Base-by-base conservation (phyloP, 1,140 invertebrate genomes). In the Polypedilum vanderplanki region DNA sequence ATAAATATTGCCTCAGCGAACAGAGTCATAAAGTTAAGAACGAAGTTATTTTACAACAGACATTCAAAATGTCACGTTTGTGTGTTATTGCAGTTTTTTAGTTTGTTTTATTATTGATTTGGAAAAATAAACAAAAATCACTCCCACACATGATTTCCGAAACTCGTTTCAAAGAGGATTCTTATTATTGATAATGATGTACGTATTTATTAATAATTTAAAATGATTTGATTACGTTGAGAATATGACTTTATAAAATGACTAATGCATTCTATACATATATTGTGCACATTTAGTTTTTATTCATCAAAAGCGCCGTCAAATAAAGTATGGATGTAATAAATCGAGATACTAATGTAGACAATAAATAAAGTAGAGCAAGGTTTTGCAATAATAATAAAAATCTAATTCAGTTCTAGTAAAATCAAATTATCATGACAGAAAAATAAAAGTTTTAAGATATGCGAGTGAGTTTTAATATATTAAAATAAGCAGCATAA, bases 1-100 rank as follows among this genome's bases (percentile, higher is more conserved):
- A 33, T 33, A 57, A 57, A 57, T 57, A 57, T 57, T 57, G n/a
- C n/a, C n/a, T 15, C 10, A n/a, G 15, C 46, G n/a, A 57, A 15
- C n/a, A n/a, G 46, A 57, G 12, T 57, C 12, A 57, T 57, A 57
- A 57, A 57, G n/a, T 57, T n/a, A 57, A 57, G 46, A 57, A 15
- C 12, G n/a, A 57, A 57, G n/a, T 1, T 12, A 1, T 46, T 15
- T 57, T 57, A 33, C 24, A 12, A 12, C 46, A 57, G 46, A 57
- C 46, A 57, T 57, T 57, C n/a, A 57, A 15, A 57, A 57, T 57
- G 46, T 57, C 46, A 57, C 46, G 46, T 57, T 4, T 57, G 46
- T 12, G 15, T 57, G 46, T 57, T 57, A 15, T 57, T 57, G 46
- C 46, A 57, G n/a, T 57, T 57, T 15, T 15, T 46, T 46, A 46